Conservation (phyloP, 1,140 invertebrate genomes). For the Penaeus indicus region DNA sequence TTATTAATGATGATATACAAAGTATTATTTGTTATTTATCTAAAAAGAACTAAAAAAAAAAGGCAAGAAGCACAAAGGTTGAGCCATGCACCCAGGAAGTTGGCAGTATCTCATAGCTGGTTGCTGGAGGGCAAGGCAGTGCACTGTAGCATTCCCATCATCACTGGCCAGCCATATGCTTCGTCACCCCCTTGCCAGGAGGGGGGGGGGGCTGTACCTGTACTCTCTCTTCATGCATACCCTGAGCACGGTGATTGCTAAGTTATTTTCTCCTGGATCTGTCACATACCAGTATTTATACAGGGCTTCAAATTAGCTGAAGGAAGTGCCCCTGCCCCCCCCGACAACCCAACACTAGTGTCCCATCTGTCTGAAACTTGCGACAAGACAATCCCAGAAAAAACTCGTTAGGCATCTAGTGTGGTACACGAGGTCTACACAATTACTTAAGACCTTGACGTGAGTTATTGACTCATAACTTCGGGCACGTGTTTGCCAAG, state of each 20-base stretch:
- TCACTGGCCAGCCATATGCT: slow-evolving; percentile 37
- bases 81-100: slow-evolving; percentile 67
- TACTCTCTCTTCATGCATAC: slow-evolving; percentile 18
- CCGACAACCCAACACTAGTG: slow-evolving; percentile 63
- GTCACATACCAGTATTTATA: slow-evolving; percentile 55
- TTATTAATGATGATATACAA: slow-evolving; percentile 66
- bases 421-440: slow-evolving; percentile 60
- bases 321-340: slow-evolving; percentile 52
- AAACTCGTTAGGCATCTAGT: slow-evolving; percentile 62
- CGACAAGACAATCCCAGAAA: slow-evolving; percentile 63
- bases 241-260: neutral
- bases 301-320: slow-evolving; percentile 52
- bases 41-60: slow-evolving; percentile 65
- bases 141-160: slow-evolving; percentile 59
- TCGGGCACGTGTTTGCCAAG: slow-evolving; percentile 57
- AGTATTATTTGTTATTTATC: slow-evolving; percentile 67
- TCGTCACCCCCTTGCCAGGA: slow-evolving; percentile 41
- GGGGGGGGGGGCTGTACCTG: slow-evolving; percentile 28
- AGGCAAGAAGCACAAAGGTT: slow-evolving; percentile 66
- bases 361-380: slow-evolving; percentile 64
- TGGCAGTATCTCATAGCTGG: slow-evolving; percentile 62
- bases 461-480: slow-evolving; percentile 41
- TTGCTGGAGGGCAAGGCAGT: slow-evolving; percentile 63
- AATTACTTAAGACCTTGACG: slow-evolving; percentile 43
- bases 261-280: neutral